These are phyloP conservation scores for Pollimyrus isidori DNA, from an alignment of 2,113 vertebrate genomes.

Conservation along the genomic window DNA sequence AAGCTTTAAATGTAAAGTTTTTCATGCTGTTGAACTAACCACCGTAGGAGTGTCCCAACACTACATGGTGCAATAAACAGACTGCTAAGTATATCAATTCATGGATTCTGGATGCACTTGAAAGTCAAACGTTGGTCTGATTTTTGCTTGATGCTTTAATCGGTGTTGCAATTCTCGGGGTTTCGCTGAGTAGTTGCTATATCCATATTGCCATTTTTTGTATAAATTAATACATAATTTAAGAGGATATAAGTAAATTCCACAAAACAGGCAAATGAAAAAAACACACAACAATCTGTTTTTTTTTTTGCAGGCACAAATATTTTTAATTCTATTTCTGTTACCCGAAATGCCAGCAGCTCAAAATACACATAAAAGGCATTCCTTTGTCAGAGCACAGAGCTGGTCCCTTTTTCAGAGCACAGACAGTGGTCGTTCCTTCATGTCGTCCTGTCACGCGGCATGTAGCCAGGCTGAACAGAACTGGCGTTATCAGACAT, in stretches of 20 bases:
- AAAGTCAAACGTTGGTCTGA: neutral
- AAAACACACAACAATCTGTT: neutral
- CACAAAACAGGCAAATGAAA: neutral
- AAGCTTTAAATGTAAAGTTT: neutral
- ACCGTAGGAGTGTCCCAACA: neutral
- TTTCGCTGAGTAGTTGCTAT: neutral
- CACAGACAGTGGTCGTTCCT: neutral
- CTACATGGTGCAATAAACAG: neutral
- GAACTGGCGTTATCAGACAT: slow-evolving; percentile 12
- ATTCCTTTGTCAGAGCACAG: slow-evolving; percentile 1
- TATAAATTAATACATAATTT: neutral
- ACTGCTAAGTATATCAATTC: neutral
- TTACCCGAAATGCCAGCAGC: neutral
- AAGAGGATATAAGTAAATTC: neutral
- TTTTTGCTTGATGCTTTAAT: neutral
- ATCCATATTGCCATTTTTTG: neutral
- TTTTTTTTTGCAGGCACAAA: neutral
- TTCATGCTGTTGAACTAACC: neutral
- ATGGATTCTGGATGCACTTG: slow-evolving; percentile 2
- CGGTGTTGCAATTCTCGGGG: neutral
- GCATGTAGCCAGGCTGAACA: neutral
- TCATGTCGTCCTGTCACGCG: slow-evolving; percentile 4
- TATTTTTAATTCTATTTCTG: neutral
- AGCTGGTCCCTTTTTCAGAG: neutral
- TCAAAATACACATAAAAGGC: neutral